phyloP scores from a whole-genome alignment of 2,888 invertebrate genomes.

The Candidula unifasciata region DNA sequence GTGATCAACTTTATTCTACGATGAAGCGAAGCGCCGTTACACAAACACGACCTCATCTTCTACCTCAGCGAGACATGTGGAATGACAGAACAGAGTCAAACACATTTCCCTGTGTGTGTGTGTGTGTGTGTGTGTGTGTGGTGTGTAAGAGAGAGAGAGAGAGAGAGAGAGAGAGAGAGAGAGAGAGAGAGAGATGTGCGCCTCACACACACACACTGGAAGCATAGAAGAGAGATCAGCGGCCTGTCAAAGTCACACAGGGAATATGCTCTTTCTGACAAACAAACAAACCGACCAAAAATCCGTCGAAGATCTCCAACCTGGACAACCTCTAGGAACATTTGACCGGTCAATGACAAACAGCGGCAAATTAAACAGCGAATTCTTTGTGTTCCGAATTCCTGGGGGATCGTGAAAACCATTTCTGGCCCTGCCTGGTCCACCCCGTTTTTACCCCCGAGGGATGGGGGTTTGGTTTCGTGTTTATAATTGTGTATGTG shows the following conservation, averaged over 20 bases:
- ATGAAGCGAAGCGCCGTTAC: too few species aligned
- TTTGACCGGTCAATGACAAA: constrained; percentile 24
- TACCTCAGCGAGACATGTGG: too few species aligned
- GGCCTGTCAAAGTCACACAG: constrained; percentile 15
- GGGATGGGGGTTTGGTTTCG: too few species aligned
- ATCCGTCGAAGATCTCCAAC: constrained; percentile 25
- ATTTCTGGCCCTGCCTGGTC: neutral
- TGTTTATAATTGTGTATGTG: too few species aligned
- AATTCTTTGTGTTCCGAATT: neutral
- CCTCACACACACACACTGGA: neutral
- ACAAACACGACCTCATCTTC: too few species aligned
- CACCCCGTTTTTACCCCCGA: neutral
- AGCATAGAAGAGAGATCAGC: neutral
- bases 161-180: neutral
- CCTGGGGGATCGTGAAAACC: neutral
- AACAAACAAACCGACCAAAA: constrained; percentile 13
- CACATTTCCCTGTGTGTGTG: too few species aligned
- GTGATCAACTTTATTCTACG: too few species aligned
- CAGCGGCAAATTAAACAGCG: neutral
- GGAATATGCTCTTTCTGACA: constrained; percentile 1
- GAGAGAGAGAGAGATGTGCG: neutral
- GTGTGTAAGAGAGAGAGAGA: too few species aligned
- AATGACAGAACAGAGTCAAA: too few species aligned
- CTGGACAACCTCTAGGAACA: neutral
- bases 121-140: too few species aligned